phyloP scores from a whole-genome alignment of 2,797 vertebrate genomes.

The Varecia variegata region DNA sequence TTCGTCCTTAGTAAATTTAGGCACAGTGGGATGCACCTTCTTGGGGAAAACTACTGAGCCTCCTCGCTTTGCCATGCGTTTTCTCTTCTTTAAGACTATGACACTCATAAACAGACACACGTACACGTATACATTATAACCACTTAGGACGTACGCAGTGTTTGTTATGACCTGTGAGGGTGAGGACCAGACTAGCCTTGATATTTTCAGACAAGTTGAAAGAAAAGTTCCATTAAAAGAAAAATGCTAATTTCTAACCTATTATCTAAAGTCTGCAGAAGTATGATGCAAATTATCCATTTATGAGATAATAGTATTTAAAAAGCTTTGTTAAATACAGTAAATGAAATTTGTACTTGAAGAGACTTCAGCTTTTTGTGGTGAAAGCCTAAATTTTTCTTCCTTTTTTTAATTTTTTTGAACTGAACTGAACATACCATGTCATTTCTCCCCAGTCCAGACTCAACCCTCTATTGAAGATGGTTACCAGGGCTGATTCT shows the following conservation, averaged over 20 bases:
- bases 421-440: not conserved
- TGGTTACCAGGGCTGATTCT: not conserved
- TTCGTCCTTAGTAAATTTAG: not conserved
- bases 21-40: not conserved
- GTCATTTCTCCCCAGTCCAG: not conserved
- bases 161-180: not conserved
- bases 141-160: not conserved
- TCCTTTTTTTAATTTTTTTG: not conserved
- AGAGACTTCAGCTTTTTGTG: not conserved
- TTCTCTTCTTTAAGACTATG: not conserved
- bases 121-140: not conserved
- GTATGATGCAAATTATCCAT: not conserved
- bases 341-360: not conserved
- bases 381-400: not conserved
- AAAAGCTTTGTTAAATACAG: constrained; percentile 4
- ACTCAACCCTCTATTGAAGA: not conserved
- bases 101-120: not conserved
- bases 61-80: not conserved
- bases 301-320: not conserved
- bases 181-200: not conserved
- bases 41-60: not conserved
- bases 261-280: not conserved
- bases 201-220: constrained; percentile 16
- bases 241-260: not conserved
- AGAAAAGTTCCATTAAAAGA: not conserved